Base-by-base conservation (phyloP, 2,888 invertebrate genomes). In the Deilephila porcellus region DNA sequence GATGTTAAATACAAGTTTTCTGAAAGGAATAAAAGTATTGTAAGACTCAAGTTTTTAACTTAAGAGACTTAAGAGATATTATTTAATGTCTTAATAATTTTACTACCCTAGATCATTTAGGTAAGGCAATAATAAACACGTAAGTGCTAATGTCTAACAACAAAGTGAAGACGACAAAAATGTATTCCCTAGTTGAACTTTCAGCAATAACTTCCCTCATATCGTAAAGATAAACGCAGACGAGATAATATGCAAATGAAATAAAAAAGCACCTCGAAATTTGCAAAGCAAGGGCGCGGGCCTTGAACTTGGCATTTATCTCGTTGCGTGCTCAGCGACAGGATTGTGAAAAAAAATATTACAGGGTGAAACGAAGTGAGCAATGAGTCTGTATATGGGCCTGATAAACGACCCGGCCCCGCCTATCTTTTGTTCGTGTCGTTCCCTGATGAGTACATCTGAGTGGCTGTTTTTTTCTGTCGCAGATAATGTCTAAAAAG, bases 351-450 rank as follows among this genome's bases (percentile, higher is more conserved):
- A 79, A 45, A 79, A 81, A 81, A 78, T 76, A 75, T 73, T 60
- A 74, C 76, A 70, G 72, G 74, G 70, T 74, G 64, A 75, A 71
- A 72, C 73, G 72, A 74, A 71, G 72, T 73, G 72, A 76, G 77
- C 76, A 75, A 77, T 76, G 78, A 76, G 77, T 75, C 73, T 74
- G 75, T 74, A 76, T 77, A 79, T 77, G 76, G 80, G 77, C 75
- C 79, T 83, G 82, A 83, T 78, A 82, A 82, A 84, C 82, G 84
- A 83, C 78, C 25, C 32, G 45, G 78, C 70, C 75, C 81, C 84
- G 83, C 85, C 84, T 80, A 82, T 82, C 80, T 82, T 83, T 83
- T 84, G 82, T 82, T 76, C 75, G 73, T 75, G 74, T 78, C 79
- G 76, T 80, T 83, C 74, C 72, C 72, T 80, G 77, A 84, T 81